These are phyloP conservation scores for Xyrichtys novacula DNA, from an alignment of 2,797 vertebrate genomes.

Conservation along the genomic window DNA sequence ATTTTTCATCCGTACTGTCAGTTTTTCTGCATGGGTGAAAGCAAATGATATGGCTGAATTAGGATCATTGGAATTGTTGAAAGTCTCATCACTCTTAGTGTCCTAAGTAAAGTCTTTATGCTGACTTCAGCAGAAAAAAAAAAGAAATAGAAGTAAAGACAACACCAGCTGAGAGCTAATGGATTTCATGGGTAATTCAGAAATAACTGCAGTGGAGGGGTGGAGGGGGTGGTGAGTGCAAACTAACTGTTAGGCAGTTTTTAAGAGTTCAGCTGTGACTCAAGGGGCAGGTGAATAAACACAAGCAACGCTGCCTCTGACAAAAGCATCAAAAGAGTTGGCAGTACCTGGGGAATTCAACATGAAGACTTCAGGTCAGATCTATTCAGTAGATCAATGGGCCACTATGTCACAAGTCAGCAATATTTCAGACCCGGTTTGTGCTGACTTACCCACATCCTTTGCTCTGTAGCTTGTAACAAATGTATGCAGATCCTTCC, in stretches of 20 bases:
- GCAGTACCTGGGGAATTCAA: slow-evolving; percentile 52
- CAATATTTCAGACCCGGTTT: slow-evolving; percentile 23
- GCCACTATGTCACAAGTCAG: slow-evolving; percentile 41
- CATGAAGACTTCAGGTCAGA: slow-evolving; percentile 49
- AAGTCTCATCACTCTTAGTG: slow-evolving; percentile 54
- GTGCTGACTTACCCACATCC: slow-evolving; percentile 80
- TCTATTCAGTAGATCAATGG: slow-evolving; percentile 50
- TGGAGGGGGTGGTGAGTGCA: slow-evolving; percentile 15
- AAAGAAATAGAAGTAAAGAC: slow-evolving; percentile 36
- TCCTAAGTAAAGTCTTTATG: slow-evolving; percentile 55
- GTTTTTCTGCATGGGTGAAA: slow-evolving; percentile 83
- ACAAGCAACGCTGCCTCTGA: slow-evolving; percentile 49
- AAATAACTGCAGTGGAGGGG: slow-evolving; percentile 30
- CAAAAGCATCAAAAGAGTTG: slow-evolving; percentile 61
- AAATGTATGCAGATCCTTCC: slow-evolving; percentile 67
- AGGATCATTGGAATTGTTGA: slow-evolving; percentile 52
- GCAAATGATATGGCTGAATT: slow-evolving; percentile 66
- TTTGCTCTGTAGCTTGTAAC: slow-evolving; percentile 69
- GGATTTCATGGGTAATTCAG: slow-evolving; percentile 38
- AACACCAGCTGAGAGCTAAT: slow-evolving; percentile 36
- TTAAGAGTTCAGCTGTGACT: slow-evolving; percentile 62
- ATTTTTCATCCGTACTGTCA: slow-evolving; percentile 80
- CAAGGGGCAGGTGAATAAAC: slow-evolving; percentile 73
- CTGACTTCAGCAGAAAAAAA: slow-evolving; percentile 56
- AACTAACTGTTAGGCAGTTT: slow-evolving; percentile 43